Percentiles rank a stretch among this genome's conserved stretches.
Conservation (phyloP, 1,140 invertebrate species). For the Caenorhabditis inopinata region DNA sequence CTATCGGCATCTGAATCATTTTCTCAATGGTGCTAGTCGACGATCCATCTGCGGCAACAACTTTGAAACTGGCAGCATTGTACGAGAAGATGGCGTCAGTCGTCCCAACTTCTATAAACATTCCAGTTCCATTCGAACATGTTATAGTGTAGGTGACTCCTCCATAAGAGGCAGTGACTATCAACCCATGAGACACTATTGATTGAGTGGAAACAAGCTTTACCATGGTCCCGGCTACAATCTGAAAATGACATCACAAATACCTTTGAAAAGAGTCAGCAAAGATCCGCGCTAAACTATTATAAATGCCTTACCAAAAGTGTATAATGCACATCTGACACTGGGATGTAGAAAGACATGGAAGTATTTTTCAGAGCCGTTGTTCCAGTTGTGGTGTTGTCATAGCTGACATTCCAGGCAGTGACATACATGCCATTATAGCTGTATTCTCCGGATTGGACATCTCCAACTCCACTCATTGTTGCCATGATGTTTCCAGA, state of each 20-base stretch:
- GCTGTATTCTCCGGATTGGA: slow-evolving; percentile 2
- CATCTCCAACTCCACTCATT: slow-evolving; percentile 15
- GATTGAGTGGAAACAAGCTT: neutral
- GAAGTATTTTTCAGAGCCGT: neutral
- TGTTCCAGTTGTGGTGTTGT: neutral
- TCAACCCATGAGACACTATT: neutral
- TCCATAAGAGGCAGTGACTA: neutral
- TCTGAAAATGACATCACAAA: neutral
- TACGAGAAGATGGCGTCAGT: neutral
- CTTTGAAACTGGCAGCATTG: neutral
- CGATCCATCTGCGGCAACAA: neutral
- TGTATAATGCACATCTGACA: neutral
- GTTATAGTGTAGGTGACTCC: slow-evolving; percentile 11
- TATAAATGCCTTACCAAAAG: neutral
- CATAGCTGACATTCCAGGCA: slow-evolving; percentile 12
- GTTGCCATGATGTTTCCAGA: slow-evolving; percentile 25
- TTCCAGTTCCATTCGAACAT: neutral
- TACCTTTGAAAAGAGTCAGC: no score
- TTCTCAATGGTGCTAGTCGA: neutral
- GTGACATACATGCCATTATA: slow-evolving; percentile 18
- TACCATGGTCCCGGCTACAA: neutral
- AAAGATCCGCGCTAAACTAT: neutral
- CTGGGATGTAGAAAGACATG: neutral
- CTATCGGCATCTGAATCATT: slow-evolving; percentile 8
- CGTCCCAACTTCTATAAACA: neutral